phyloP scores from a whole-genome alignment of 37 sponge, comb jelly and placozoan genomes.

The Spongilla lacustris region DNA sequence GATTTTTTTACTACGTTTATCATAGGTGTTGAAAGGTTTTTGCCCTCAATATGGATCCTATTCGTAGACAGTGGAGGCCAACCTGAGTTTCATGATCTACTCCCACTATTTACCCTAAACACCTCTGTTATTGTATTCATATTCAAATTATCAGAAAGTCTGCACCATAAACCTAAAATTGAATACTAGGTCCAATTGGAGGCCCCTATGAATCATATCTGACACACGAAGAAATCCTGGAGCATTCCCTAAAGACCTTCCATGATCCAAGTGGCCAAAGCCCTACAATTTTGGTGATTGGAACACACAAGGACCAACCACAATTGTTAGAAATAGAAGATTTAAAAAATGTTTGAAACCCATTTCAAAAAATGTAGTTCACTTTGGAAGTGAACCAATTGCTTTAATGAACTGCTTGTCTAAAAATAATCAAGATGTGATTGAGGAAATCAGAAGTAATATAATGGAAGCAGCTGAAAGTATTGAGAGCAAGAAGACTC shows the following conservation, averaged over 20 bases:
- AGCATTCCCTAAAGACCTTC: background rate
- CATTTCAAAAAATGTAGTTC: background rate
- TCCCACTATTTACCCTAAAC: constrained; percentile 1
- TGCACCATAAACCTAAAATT: background rate
- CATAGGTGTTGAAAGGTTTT: background rate
- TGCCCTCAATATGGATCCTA: background rate
- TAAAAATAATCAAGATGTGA: background rate
- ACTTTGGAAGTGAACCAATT: background rate
- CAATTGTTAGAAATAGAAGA: background rate
- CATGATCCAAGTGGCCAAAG: background rate
- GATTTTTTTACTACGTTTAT: too few relatives aligned
- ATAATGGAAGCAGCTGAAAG: background rate
- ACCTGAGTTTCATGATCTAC: constrained; percentile 19
- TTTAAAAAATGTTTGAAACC: background rate
- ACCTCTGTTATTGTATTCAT: background rate
- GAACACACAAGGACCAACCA: background rate
- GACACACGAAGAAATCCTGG: background rate
- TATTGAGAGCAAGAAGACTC: background rate
- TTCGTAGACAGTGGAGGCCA: constrained; percentile 30
- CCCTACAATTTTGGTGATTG: background rate
- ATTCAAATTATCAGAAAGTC: constrained; percentile 15
- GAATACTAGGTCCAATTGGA: constrained; percentile 16
- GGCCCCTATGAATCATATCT: background rate
- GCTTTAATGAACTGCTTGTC: background rate
- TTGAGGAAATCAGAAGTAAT: background rate